Base-by-base conservation (phyloP, 2,797 vertebrate species). In the Danio kyathit region DNA sequence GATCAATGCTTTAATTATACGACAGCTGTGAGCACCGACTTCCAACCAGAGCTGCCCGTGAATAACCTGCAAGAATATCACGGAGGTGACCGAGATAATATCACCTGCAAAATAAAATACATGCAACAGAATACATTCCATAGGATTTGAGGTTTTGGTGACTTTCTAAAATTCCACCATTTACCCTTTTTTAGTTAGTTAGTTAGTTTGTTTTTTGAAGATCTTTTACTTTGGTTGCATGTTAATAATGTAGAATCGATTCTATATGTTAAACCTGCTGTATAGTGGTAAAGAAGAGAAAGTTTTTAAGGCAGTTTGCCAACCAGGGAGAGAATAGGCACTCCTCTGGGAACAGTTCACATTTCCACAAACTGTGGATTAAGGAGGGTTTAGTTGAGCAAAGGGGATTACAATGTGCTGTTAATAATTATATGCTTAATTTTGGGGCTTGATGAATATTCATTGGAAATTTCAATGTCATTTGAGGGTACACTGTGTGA, bases 351-450 rank as follows among this genome's bases (percentile, higher is more conserved):
- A 90, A 76, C 86, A 77, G 84, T 89, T 88, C 81, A 86, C 84
- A 89, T 90, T 90, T 89, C 75, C 83, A 88, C 86, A 86, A 90
- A 86, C 84, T 64, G 51, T 38, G 82, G 88, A 89, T 92, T 89
- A 90, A 69, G 69, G 13, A 80, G 88, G 89, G 87, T 92, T 91
- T 89, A 88, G 74, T 69, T 79, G 85, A 85, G 82, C 84, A 87
- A 83, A 74, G 85, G 83, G 90, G 91, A 90, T 93, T 89, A 88
- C 88, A 88, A 82, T 83, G 84, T 84, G 85, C 84, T 87, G 81
- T 86, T 88, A 80, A 88, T 91, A 90, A 93, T 91, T 88, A 91
- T 90, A 88, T 91, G 85, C 89, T 88, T 86, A 89, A 89, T 66
- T 91, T 91, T 86, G 51, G 19, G 77, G 66, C 78, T 9, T 76